Percentiles rank a stretch among this genome's conserved stretches.
Evolutionary conservation across 2,113 vertebrate genomes (phyloP).

Genomic region (Gavia stellata): DNA sequence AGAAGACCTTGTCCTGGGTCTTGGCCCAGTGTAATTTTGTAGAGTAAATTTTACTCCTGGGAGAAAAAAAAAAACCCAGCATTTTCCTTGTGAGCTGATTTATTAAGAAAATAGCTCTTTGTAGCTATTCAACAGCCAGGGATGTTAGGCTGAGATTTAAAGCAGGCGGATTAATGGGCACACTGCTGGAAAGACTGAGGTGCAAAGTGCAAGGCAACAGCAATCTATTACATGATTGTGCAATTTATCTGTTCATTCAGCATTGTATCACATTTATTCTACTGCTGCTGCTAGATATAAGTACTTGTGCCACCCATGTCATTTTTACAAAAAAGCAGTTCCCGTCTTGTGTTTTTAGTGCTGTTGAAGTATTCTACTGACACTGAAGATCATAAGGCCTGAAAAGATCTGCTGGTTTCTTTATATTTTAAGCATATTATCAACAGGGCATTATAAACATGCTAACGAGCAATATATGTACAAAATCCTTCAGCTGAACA

Average conservation of each 20-base stretch:
- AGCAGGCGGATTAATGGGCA: not conserved
- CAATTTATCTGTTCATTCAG: not conserved
- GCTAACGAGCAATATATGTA: not conserved
- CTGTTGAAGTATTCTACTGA: not conserved
- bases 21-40: not conserved
- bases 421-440: not conserved
- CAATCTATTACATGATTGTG: not conserved
- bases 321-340: not conserved
- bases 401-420: not conserved
- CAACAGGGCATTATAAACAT: not conserved
- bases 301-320: not conserved
- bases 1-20: not conserved
- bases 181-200: not conserved
- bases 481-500: not conserved
- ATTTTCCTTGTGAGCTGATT: constrained; percentile 13
- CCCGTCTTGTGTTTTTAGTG: not conserved
- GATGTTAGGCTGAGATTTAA: constrained; percentile 10
- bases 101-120: not conserved
- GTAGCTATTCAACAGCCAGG: not conserved
- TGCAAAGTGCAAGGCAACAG: constrained; percentile 25
- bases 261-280: not conserved
- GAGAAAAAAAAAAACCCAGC: not conserved
- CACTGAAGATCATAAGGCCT: not conserved
- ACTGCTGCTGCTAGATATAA: not conserved
- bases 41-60: constrained; percentile 12